phyloP scores from a whole-genome alignment of 1,140 invertebrate genomes.

The Streblospio benedicti region DNA sequence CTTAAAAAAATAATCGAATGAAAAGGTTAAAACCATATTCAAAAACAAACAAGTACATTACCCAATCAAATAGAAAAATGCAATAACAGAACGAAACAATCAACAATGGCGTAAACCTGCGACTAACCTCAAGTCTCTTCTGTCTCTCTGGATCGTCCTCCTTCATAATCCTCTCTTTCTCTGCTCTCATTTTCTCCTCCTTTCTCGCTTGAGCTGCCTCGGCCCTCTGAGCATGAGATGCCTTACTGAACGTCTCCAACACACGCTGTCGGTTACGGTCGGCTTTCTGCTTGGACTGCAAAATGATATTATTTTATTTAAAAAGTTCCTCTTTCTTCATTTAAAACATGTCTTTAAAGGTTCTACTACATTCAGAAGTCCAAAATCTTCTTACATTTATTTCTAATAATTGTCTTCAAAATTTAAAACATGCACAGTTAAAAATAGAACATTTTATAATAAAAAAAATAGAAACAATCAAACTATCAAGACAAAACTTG shows the following conservation, averaged over 20 bases:
- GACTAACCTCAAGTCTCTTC: conserved; percentile 73
- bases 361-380: too few relatives aligned
- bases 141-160: conserved; percentile 97
- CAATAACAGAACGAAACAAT: background rate
- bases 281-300: conserved; percentile 72
- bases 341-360: too few relatives aligned
- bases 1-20: too few relatives aligned
- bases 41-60: background rate
- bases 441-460: too few relatives aligned
- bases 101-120: background rate
- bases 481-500: too few relatives aligned
- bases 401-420: too few relatives aligned
- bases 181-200: conserved; percentile 76
- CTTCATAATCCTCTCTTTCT: conserved; percentile 70
- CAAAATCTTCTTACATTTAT: too few relatives aligned
- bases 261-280: conserved; percentile 86
- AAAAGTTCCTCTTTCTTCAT: background rate
- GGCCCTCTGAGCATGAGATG: conserved; percentile 80
- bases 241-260: conserved; percentile 85
- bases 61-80: background rate
- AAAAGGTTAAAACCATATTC: too few relatives aligned
- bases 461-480: too few relatives aligned
- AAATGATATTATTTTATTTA: conserved; percentile 1
- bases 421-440: too few relatives aligned
- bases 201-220: conserved; percentile 73